phyloP scores from a whole-genome alignment of 2,888 invertebrate species.

The Epicampocera succincta region DNA sequence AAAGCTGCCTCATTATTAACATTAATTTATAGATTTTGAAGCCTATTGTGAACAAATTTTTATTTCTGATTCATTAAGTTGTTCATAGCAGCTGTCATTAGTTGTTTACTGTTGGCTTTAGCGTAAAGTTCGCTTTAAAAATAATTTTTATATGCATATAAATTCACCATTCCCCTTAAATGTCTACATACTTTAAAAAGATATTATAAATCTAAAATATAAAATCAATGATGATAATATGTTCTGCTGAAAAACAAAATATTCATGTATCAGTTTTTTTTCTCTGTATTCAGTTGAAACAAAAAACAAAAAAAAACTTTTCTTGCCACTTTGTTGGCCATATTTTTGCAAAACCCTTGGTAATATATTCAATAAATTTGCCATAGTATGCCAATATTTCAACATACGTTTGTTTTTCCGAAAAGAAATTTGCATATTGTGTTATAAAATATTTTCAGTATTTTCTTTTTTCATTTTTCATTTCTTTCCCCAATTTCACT shows the following conservation, averaged over 20 bases:
- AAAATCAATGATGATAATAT: slow-evolving; percentile 58
- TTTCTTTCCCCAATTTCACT: slow-evolving; percentile 14
- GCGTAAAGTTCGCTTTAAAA: slow-evolving; percentile 1
- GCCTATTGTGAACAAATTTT: no score
- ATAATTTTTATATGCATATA: slow-evolving; percentile 63
- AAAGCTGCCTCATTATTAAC: no score
- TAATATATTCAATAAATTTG: slow-evolving; percentile 68
- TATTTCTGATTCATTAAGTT: no score
- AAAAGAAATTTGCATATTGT: slow-evolving; percentile 63
- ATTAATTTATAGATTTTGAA: no score
- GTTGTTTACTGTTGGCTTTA: neutral
- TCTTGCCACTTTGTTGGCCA: slow-evolving; percentile 60
- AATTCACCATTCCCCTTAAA: slow-evolving; percentile 42
- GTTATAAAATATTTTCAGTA: slow-evolving; percentile 60
- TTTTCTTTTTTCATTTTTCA: slow-evolving; percentile 51
- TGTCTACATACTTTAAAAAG: slow-evolving; percentile 34
- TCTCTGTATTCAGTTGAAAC: slow-evolving; percentile 7
- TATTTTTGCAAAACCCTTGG: slow-evolving; percentile 54
- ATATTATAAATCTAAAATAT: slow-evolving; percentile 46
- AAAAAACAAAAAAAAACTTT: slow-evolving; percentile 25
- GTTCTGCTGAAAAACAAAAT: neutral
- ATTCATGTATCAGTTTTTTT: slow-evolving; percentile 1
- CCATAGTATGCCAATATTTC: slow-evolving; percentile 66
- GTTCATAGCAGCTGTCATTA: neutral
- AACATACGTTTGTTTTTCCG: slow-evolving; percentile 60